phyloP scores from a whole-genome alignment of 2,888 invertebrate genomes.

The Andrena bucephala region DNA sequence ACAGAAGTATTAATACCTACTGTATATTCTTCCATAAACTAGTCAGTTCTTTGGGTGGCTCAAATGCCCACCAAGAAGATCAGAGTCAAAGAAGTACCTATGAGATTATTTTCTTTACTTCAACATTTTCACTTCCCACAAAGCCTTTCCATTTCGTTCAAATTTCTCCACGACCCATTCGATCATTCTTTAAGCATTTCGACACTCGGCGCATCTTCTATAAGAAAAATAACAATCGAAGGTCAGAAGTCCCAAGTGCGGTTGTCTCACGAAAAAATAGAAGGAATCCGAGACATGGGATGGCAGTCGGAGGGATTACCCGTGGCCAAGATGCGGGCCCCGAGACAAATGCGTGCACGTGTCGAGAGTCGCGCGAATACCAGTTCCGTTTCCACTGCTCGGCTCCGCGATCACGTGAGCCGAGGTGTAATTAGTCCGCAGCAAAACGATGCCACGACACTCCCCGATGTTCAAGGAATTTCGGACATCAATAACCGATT shows the following conservation, averaged over 20 bases:
- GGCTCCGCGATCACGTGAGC: slow-evolving; percentile 28
- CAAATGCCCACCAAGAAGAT: too few species aligned
- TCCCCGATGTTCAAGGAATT: slow-evolving; percentile 19
- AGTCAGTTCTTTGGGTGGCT: too few species aligned
- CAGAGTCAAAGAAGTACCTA: too few species aligned
- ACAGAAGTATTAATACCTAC: too few species aligned
- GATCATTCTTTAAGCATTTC: neutral
- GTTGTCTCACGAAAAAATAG: slow-evolving; percentile 29
- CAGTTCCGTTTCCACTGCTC: slow-evolving; percentile 24
- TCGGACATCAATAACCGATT: slow-evolving; percentile 49
- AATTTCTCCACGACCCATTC: slow-evolving; percentile 1
- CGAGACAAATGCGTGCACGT: slow-evolving; percentile 48
- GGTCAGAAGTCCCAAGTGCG: neutral
- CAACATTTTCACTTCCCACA: neutral
- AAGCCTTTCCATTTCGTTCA: neutral
- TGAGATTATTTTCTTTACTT: too few species aligned
- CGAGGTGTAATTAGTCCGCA: slow-evolving; percentile 45
- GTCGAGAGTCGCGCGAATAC: slow-evolving; percentile 29
- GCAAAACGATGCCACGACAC: neutral
- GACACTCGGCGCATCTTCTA: neutral
- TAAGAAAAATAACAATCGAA: slow-evolving; percentile 15
- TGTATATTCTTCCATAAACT: too few species aligned
- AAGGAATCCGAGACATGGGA: slow-evolving; percentile 39
- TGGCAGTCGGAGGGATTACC: slow-evolving; percentile 14
- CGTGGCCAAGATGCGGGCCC: slow-evolving; percentile 34